Percentiles rank a stretch among this genome's conserved stretches.
Evolutionary conservation across 1,140 invertebrate species (phyloP).

Genomic region (Drosophila nebulosa): DNA sequence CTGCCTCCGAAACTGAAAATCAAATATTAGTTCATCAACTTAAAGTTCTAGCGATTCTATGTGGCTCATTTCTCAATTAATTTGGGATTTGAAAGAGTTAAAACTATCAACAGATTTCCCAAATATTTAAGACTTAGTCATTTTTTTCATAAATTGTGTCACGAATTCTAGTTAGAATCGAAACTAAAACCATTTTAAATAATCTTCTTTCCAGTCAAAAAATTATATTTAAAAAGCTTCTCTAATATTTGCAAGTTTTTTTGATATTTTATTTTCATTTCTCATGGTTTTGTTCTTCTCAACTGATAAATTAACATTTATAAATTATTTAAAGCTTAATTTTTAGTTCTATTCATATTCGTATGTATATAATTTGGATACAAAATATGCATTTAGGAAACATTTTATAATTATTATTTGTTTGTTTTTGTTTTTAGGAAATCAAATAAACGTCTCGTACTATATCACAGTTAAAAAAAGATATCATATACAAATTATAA

Average conservation of each 20-base stretch:
- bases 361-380: slow-evolving; percentile 18
- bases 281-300: not conserved
- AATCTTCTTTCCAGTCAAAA: not conserved
- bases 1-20: not conserved
- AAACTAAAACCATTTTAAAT: no score
- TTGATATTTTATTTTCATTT: slow-evolving; percentile 15
- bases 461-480: slow-evolving; percentile 68
- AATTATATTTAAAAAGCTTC: no score
- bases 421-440: slow-evolving; percentile 17
- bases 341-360: slow-evolving; percentile 25
- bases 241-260: slow-evolving; percentile 11
- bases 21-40: no score
- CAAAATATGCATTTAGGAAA: slow-evolving; percentile 35
- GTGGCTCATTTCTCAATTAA: no score
- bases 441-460: slow-evolving; percentile 45
- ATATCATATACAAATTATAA: slow-evolving; percentile 41
- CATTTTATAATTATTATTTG: slow-evolving; percentile 20
- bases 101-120: no score
- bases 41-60: no score
- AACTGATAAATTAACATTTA: slow-evolving; percentile 66
- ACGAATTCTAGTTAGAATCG: no score
- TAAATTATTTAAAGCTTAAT: slow-evolving; percentile 74
- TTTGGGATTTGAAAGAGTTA: no score
- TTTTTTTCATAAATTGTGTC: no score
- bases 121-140: no score